phyloP scores from a whole-genome alignment of 2,797 vertebrate genomes.

The Onychomys arenicola region DNA sequence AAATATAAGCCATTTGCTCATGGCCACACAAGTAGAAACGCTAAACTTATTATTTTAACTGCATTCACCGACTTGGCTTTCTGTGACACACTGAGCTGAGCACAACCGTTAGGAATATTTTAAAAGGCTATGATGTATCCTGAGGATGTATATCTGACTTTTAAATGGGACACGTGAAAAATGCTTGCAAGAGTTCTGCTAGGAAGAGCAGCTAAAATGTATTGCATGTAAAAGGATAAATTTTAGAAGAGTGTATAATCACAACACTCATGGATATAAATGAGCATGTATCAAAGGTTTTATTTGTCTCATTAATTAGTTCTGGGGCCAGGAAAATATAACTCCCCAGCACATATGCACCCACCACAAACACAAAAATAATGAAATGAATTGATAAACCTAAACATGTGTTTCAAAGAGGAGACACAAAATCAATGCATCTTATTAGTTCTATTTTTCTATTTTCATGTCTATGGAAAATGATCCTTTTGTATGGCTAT shows the following conservation, averaged over 20 bases:
- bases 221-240: neutral
- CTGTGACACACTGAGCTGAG: slow-evolving; percentile 22
- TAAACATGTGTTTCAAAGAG: neutral
- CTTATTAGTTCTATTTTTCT: neutral
- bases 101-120: slow-evolving; percentile 18
- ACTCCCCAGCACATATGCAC: neutral
- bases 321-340: neutral
- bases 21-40: slow-evolving; percentile 52
- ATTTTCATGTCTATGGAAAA: neutral
- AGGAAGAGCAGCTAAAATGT: slow-evolving; percentile 19
- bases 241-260: neutral
- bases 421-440: neutral
- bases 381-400: neutral
- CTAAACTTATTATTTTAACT: slow-evolving; percentile 65
- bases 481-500: neutral
- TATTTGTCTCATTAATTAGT: slow-evolving; percentile 15
- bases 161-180: slow-evolving; percentile 52
- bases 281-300: neutral
- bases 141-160: neutral
- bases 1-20: slow-evolving; percentile 68
- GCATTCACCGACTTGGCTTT: slow-evolving; percentile 35
- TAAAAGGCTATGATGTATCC: slow-evolving; percentile 31
- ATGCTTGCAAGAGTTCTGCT: neutral
- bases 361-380: neutral
- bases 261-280: neutral